Evolutionary conservation across 2,888 invertebrate species (phyloP), one percentile per base, ranked within the genome.

Genomic region (Amphipyra tragopoginis): DNA sequence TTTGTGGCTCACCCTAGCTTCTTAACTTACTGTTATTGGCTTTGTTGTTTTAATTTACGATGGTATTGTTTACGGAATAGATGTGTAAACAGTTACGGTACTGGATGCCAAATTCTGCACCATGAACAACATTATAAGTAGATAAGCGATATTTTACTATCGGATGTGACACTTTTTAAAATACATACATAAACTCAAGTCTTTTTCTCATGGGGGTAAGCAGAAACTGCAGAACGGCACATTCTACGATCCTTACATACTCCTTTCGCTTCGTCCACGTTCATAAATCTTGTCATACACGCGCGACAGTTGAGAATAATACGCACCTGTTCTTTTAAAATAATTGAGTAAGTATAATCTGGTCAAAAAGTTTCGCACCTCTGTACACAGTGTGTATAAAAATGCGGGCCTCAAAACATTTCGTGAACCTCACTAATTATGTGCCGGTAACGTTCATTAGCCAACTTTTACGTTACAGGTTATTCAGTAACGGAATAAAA

Each of bases 1-100:
- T 75, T 64, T 72, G 65, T 75, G 80, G 71, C 72, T 77, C 71
- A 52, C 65, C 79, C 76, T 67, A 65, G 66, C 67, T 75, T 65
- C 72, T 78, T 68, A 70, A 70, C 58, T 75, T 72, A 75, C 54
- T 68, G 72, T 72, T 78, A 75, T 76, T 78, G 68, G 58, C 48
- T 65, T 76, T 78, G 65, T 75, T 71, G 72, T 67, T 77, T 74
- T 62, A 71, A 71, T 54, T 74, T 64, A 66, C 58, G 51, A 50
- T 34, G 48, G 48, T 55, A 58, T 57, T 56, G 60, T 77, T 60
- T 71, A 21, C 57, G 13, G 48, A 74, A 57, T 54, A 55, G 63
- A 74, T 48, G 50, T 74, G 57, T 69, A 51, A 71, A 74, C 54
- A 74, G 63, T 43, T 51, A 36, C 21, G 51, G 51, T 47, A 50